A percentile compares a stretch with the other conserved stretches of the same genome.
Evolutionary conservation across 1,140 invertebrate genomes (phyloP).

Genomic region (Lutraria rhynchaena): DNA sequence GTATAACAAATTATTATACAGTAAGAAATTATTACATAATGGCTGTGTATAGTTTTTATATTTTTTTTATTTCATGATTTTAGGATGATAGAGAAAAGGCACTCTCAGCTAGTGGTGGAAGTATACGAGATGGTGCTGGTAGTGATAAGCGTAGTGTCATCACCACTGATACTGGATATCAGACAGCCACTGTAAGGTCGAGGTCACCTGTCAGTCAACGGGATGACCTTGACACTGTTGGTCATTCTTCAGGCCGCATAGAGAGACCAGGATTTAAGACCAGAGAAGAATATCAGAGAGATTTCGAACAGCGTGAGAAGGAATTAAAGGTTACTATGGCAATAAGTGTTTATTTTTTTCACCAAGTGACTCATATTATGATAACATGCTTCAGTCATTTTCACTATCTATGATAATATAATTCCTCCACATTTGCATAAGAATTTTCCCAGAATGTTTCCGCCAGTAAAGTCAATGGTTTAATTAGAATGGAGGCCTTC

Average conservation of each 20-base stretch:
- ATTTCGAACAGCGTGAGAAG: slow-evolving; percentile 47
- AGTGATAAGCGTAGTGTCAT: slow-evolving; percentile 22
- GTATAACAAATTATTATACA: too few relatives aligned
- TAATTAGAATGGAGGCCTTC: too few relatives aligned
- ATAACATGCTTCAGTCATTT: neutral
- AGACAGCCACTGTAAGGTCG: slow-evolving; percentile 11
- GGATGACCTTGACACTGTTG: slow-evolving; percentile 14
- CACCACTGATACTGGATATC: slow-evolving; percentile 40
- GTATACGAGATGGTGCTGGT: slow-evolving; percentile 15
- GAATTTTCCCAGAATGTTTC: too few relatives aligned
- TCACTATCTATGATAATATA: too few relatives aligned
- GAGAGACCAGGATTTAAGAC: slow-evolving; percentile 53
- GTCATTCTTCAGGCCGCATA: neutral
- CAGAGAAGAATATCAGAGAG: slow-evolving; percentile 47
- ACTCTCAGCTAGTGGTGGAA: slow-evolving; percentile 40
- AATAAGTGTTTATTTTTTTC: neutral
- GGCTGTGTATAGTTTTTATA: too few relatives aligned
- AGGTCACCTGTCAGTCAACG: slow-evolving; percentile 19
- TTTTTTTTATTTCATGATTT: slow-evolving; percentile 6
- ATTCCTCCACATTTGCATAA: too few relatives aligned
- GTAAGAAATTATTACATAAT: too few relatives aligned
- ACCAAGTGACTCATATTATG: too few relatives aligned
- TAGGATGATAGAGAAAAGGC: slow-evolving; percentile 56
- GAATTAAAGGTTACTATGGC: slow-evolving; percentile 29
- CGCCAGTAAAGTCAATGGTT: too few relatives aligned